phyloP scores from a whole-genome alignment of 2,888 invertebrate genomes.

The Amphimallon solstitiale region DNA sequence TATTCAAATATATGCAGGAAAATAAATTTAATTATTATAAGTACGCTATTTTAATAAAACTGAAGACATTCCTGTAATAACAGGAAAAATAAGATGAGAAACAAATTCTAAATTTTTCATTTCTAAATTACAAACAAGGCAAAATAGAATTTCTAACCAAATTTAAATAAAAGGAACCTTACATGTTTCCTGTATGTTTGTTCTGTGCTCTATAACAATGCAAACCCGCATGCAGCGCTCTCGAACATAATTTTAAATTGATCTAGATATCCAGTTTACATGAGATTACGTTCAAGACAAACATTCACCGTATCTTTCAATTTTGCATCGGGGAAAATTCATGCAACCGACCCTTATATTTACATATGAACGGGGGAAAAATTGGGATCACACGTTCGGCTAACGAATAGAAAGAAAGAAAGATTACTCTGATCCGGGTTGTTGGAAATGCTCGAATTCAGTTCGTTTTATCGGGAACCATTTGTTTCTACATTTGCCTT shows the following conservation, averaged over 20 bases:
- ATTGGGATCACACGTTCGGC: slow-evolving; percentile 26
- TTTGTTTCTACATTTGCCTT: not conserved
- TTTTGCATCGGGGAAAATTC: slow-evolving; percentile 28
- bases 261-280: slow-evolving; percentile 35
- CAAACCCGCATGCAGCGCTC: slow-evolving; percentile 36
- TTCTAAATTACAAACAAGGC: slow-evolving; percentile 6
- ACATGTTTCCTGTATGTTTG: slow-evolving; percentile 15
- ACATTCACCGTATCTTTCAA: slow-evolving; percentile 36
- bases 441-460: not conserved
- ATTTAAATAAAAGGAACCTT: slow-evolving; percentile 29
- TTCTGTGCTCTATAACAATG: slow-evolving; percentile 25
- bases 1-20: too few species aligned
- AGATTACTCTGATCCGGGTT: slow-evolving; percentile 3
- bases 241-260: slow-evolving; percentile 38
- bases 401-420: slow-evolving; percentile 21
- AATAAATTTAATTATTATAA: too few species aligned
- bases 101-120: not conserved
- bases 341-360: slow-evolving; percentile 23
- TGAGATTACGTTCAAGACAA: slow-evolving; percentile 34
- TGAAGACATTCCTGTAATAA: not conserved
- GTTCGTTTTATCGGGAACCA: not conserved
- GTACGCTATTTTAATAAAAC: too few species aligned
- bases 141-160: not conserved
- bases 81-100: not conserved
- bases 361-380: slow-evolving; percentile 30